Evolutionary conservation across 2,113 vertebrate species (phyloP).

Genomic region (Callaeas wilsoni): DNA sequence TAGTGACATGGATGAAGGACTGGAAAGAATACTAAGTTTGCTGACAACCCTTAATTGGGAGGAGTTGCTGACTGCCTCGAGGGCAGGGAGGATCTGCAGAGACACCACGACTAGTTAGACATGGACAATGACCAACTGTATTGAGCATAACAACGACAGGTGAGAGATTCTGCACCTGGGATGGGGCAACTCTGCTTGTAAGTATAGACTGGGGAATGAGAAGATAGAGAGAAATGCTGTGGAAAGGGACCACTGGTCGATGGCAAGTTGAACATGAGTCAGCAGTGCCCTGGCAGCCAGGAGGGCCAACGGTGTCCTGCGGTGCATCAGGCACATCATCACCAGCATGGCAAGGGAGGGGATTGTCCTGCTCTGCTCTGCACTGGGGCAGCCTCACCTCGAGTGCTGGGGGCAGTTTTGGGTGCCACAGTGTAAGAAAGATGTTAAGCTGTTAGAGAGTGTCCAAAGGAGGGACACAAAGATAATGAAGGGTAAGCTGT

Average conservation of each 20-base stretch:
- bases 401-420: rapidly evolving
- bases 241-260: rapidly evolving
- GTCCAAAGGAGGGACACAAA: neutral
- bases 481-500: rapidly evolving
- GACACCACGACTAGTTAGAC: rapidly evolving
- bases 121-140: rapidly evolving
- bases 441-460: rapidly evolving
- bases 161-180: neutral
- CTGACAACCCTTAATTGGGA: neutral
- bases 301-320: rapidly evolving
- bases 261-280: rapidly evolving
- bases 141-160: neutral
- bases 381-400: rapidly evolving
- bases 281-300: neutral
- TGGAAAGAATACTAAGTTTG: neutral
- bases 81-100: neutral
- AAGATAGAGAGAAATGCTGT: neutral
- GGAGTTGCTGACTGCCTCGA: neutral
- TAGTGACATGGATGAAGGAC: neutral
- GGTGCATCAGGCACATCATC: neutral
- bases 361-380: neutral
- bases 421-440: rapidly evolving
- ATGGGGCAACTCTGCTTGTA: neutral
- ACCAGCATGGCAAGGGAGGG: rapidly evolving
- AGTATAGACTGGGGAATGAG: too few relatives aligned